These are phyloP conservation scores for Amyelois transitella DNA, from an alignment of 1,140 invertebrate genomes.

Conservation along the genomic window DNA sequence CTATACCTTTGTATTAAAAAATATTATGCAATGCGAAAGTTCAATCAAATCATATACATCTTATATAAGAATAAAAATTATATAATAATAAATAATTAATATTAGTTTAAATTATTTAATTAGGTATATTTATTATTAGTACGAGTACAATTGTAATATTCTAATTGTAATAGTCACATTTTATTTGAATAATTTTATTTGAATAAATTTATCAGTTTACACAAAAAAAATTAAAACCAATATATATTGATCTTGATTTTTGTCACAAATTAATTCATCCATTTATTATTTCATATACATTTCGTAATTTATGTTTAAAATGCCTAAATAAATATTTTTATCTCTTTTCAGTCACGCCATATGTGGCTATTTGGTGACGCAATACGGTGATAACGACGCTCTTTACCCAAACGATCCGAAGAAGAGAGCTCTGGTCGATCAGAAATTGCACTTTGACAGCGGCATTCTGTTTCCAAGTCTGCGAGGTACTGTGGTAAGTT, in stretches of 20 bases:
- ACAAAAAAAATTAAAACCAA: no score
- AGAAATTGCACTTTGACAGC: constrained; percentile 76
- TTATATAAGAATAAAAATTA: no score
- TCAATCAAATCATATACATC: no score
- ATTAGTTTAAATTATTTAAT: no score
- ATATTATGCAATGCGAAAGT: no score
- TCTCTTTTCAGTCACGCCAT: constrained; percentile 75
- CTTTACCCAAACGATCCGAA: constrained; percentile 76
- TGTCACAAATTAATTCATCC: not conserved
- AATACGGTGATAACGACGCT: constrained; percentile 72
- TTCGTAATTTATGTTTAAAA: not conserved
- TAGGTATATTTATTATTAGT: no score
- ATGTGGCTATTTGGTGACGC: constrained; percentile 72
- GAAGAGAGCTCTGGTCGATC: constrained; percentile 75
- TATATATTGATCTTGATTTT: not conserved
- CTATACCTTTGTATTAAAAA: no score
- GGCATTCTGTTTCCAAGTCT: constrained; percentile 64
- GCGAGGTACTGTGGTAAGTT: constrained; percentile 31
- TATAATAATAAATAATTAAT: no score
- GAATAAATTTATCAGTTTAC: no score
- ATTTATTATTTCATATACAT: not conserved
- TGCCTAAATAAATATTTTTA: not conserved
- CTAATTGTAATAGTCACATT: no score
- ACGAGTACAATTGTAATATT: no score
- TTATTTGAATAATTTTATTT: no score